phyloP scores from a whole-genome alignment of 37 sponge, comb jelly and placozoan genomes.

The Bolinopsis microptera region DNA sequence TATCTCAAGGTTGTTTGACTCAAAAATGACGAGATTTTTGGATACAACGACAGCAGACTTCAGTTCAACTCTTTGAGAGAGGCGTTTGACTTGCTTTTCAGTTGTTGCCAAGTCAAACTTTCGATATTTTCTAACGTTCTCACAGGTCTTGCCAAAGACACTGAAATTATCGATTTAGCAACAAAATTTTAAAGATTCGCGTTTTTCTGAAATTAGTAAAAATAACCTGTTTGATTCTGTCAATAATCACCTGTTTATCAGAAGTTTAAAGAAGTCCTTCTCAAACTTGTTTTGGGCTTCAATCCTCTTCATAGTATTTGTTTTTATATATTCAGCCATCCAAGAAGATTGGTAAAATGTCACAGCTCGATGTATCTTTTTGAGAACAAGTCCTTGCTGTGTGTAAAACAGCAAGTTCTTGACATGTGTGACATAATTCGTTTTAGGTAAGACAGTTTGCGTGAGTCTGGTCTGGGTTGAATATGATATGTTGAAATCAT shows the following conservation, averaged over 20 bases:
- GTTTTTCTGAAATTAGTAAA: background rate
- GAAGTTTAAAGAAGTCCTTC: background rate
- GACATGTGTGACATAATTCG: background rate
- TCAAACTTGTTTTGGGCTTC: constrained; percentile 11
- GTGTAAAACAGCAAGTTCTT: background rate
- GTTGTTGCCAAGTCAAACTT: background rate
- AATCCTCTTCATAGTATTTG: background rate
- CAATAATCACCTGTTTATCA: too few relatives aligned
- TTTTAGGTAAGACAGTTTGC: constrained; percentile 1
- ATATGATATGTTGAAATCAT: background rate
- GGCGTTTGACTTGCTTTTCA: background rate
- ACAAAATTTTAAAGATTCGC: background rate
- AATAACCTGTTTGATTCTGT: background rate
- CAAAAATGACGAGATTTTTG: background rate
- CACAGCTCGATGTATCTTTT: background rate
- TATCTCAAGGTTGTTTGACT: background rate
- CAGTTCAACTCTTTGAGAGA: background rate
- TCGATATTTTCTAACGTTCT: background rate
- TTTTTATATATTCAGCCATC: background rate
- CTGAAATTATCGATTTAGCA: background rate
- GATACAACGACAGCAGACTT: background rate
- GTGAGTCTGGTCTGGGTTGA: background rate
- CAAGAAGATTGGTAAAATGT: background rate
- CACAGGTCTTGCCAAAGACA: constrained; percentile 27
- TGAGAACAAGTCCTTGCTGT: background rate